Base-by-base conservation (phyloP, 2,888 invertebrate species). In the Leuctra nigra region DNA sequence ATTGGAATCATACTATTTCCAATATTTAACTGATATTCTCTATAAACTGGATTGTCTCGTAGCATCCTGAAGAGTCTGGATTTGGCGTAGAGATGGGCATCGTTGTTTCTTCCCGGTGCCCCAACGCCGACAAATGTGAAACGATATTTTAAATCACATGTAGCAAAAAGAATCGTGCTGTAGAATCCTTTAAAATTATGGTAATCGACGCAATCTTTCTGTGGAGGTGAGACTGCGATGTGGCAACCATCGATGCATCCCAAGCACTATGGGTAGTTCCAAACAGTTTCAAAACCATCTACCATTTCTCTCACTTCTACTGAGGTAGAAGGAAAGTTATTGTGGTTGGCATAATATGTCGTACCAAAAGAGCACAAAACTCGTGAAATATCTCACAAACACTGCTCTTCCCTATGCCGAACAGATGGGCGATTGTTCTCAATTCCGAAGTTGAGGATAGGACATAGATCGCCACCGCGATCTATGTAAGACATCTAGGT, bases 231-330 rank as follows among this genome's bases (percentile, higher is more conserved):
- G 6, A 33, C 33, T 4, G 57, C 54, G 33, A 58, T 58, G 24
- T 58, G 58, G 1, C 44, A 44, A 13, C 48, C 38, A 48, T 58
- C 58, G n/a, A 58, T 33, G 2, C 47, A 54, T 4, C 55, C 58
- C 9, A 58, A 23, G 18, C 25, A 41, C 18, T 48, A 47, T 11
- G 58, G 55, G 24, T 55, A 58, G 4, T 44, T 44, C 55, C 58
- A 58, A 35, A 20, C 47, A 11, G 25, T 23, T 33, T 29, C 11
- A 47, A 58, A 58, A 2, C 46, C 54, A 14, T 47, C 16, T 2
- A 36, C 25, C 16, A 55, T 47, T 1, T 14, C 16, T 16, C 20
- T n/a, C 16, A 33, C 55, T 29, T 56, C 29, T n/a, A 4, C 36
- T 6, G 47, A 11, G 13, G 48, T 58, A 4, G 6, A 22, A 2